phyloP scores from a whole-genome alignment of 2,113 vertebrate genomes.

The Grammatotria lemairii region DNA sequence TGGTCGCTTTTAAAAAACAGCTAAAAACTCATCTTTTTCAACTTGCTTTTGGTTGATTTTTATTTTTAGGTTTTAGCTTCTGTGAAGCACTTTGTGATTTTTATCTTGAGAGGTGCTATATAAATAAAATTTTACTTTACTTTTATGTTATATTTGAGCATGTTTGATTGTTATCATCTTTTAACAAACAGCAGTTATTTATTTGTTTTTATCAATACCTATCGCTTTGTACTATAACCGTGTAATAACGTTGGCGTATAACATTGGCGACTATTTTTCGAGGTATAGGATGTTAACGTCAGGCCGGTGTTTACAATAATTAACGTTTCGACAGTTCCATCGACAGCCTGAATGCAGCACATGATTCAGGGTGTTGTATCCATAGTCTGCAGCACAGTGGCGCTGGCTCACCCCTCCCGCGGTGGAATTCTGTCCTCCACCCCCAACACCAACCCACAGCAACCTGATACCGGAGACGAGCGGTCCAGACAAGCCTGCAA shows the following conservation, averaged over 20 bases:
- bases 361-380: not conserved
- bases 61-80: not conserved
- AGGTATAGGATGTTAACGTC: not conserved
- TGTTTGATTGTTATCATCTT: not conserved
- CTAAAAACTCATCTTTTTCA: not conserved
- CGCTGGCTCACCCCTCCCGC: constrained; percentile 20
- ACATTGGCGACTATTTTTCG: not conserved
- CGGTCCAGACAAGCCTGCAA: constrained; percentile 66
- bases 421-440: constrained; percentile 29
- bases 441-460: constrained; percentile 48
- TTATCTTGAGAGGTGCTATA: not conserved
- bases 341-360: not conserved
- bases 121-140: not conserved
- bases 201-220: not conserved
- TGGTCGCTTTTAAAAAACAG: not conserved
- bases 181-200: not conserved
- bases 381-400: constrained; percentile 50
- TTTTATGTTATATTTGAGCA: not conserved
- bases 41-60: not conserved
- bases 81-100: not conserved
- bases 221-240: not conserved
- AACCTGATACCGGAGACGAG: constrained; percentile 65
- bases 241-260: not conserved
- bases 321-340: not conserved
- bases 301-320: not conserved